Conservation (phyloP, 2,113 vertebrate species). For the Entosphenus tridentatus region DNA sequence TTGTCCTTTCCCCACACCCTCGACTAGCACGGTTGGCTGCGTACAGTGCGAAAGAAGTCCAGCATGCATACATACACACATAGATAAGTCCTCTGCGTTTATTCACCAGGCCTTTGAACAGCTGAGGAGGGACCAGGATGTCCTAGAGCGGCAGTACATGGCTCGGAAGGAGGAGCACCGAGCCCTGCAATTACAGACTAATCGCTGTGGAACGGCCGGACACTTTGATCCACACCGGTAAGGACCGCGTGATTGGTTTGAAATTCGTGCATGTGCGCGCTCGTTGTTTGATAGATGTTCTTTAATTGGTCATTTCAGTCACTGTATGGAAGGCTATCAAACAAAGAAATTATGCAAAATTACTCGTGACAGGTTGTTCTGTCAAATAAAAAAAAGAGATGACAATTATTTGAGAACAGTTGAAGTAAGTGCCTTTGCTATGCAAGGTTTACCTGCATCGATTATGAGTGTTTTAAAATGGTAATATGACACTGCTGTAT, state of each 20-base stretch:
- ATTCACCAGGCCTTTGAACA: conserved; percentile 24
- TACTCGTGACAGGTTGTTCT: too few relatives aligned
- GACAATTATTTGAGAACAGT: neutral
- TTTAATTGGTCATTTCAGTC: neutral
- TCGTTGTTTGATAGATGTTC: too few relatives aligned
- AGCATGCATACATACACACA: too few relatives aligned
- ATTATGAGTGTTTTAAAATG: neutral
- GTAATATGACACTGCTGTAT: too few relatives aligned
- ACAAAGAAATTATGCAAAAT: neutral
- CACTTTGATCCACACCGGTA: conserved; percentile 42
- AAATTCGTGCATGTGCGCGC: too few relatives aligned
- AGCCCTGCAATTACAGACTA: conserved; percentile 14
- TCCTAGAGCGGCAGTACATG: conserved; percentile 41
- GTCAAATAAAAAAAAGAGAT: too few relatives aligned
- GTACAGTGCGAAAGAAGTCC: too few relatives aligned
- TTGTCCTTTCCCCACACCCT: too few relatives aligned
- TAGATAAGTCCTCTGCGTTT: too few relatives aligned
- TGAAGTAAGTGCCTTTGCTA: neutral
- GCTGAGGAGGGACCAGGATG: conserved; percentile 26
- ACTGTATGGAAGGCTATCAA: neutral
- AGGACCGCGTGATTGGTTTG: neutral
- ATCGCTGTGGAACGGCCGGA: neutral
- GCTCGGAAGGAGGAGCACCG: conserved; percentile 22
- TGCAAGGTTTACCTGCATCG: neutral
- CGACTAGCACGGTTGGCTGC: too few relatives aligned